Base-by-base conservation (phyloP, 2,797 vertebrate species). In the Sciaenops ocellatus region DNA sequence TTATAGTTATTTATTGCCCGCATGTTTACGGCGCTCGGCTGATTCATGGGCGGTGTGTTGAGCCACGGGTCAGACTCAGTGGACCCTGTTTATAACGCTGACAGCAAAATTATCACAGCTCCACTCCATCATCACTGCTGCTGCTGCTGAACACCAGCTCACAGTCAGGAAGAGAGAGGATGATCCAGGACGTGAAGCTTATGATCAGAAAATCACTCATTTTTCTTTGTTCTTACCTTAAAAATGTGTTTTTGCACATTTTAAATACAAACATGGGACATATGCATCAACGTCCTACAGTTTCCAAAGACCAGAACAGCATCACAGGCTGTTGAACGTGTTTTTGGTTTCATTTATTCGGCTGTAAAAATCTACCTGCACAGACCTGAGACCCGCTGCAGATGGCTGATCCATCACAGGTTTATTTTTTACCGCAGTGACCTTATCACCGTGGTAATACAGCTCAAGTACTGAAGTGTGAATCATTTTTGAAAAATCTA, bases 1-100 rank as follows among this genome's bases (percentile, higher is more conserved):
- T 92, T 92, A 85, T 75, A 75, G 83, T 95, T 94, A 95, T 96
- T 94, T 94, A 95, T 94, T 67, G 76, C 59, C 67, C 73, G 87
- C 89, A 90, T 94, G 90, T 94, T 93, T 90, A 85, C 66, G 71
- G 76, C 74, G 60, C 86, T 73, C 2, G 57, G 61, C 78, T 94
- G 92, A 95, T 93, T 91, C 90, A 93, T 92, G 93, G 87, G 78
- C 68, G 44, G 75, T 11, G 79, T 50, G 82, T 85, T 55, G 79
- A 82, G 76, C 86, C 86, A 73, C 64, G 72, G 93, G 90, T 94
- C 92, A 91, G 79, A 69, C 77, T 79, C 84, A 30, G 84, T 72
- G 84, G 77, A 88, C 87, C 76, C 87, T 83, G 87, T 90, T 89
- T 87, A 89, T 87, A 87, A 90, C 74, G 73, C 78, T 93, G 90